Evolutionary conservation across 2,888 invertebrate species (phyloP), one percentile per base, ranked within the genome.

Genomic region (Pristionchus maxplancki): DNA sequence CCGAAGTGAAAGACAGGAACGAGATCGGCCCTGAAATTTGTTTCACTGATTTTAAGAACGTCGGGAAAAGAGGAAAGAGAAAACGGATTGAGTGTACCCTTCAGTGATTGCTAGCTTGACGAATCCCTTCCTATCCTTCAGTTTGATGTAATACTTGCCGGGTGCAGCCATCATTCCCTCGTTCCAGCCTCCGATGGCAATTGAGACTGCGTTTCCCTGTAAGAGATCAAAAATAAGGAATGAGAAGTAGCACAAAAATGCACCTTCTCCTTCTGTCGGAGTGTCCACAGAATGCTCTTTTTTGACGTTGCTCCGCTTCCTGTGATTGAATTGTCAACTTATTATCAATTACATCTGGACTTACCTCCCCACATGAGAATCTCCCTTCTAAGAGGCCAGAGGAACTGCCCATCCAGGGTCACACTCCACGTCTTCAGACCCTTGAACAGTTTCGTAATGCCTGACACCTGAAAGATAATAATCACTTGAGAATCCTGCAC

Each of bases 1-100:
- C 82, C 82, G 24, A 83, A 83, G 28, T 83, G 82, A n/a, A 83
- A 83, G 50, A 83, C 50, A 2, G 82, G 82, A 15, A 83, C 82
- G 20, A 83, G 82, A 83, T 83, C 82, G 11, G 82, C 82, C 20
- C 82, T 83, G 50, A 44, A 48, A n/a, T n/a, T n/a, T n/a, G n/a
- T n/a, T n/a, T n/a, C n/a, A n/a, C n/a, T n/a, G n/a, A n/a, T n/a
- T n/a, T n/a, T 11, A 48, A 48, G 34, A 81, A 6, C 1, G 20
- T 13, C 24, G 9, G 24, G 24, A 44, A 20, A 37, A 13, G 20
- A 48, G 17, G 11, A 24, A 40, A 20, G 17, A 20, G 20, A 9
- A 78, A 40, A 17, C 5, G 6, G 62, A 62, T 4, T 62, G 34
- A 64, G 0, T 11, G 13, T 44, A 83, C 82, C 82, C 82, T 20